These are phyloP conservation scores for Sesia apiformis DNA, from an alignment of 2,888 invertebrate species.

Conservation along the genomic window DNA sequence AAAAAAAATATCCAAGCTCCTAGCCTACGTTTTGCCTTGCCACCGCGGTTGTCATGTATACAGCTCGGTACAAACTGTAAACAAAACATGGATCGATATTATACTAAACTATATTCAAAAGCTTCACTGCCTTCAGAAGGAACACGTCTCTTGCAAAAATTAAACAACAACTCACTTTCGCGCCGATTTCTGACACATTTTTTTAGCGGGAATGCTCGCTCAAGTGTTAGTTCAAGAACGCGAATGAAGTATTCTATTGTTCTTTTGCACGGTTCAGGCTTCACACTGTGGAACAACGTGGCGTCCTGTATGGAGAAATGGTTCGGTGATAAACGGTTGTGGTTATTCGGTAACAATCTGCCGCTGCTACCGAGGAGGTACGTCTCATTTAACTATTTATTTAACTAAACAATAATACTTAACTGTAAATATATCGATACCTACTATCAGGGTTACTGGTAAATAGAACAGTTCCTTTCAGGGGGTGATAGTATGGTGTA, in stretches of 20 bases:
- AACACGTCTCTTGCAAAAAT: conserved; percentile 25
- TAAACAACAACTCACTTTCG: not conserved
- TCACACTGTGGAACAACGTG: conserved; percentile 65
- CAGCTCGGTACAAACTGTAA: conserved; percentile 64
- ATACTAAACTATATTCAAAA: conserved; percentile 43
- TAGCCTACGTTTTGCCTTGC: conserved; percentile 34
- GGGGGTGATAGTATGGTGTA: too few species aligned
- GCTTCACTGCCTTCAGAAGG: conserved; percentile 38
- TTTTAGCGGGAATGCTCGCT: conserved; percentile 49
- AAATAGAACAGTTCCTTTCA: too few species aligned
- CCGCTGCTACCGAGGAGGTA: conserved; percentile 89
- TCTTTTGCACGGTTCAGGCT: conserved; percentile 29
- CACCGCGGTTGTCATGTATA: conserved; percentile 70
- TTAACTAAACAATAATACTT: too few species aligned
- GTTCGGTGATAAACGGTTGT: conserved; percentile 92
- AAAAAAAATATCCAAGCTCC: conserved; percentile 4
- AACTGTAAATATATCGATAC: too few species aligned
- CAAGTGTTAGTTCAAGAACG: conserved; percentile 29
- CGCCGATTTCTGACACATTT: conserved; percentile 1
- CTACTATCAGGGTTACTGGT: too few species aligned
- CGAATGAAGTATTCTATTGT: conserved; percentile 49
- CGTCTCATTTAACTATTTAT: not conserved
- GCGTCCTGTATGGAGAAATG: conserved; percentile 90
- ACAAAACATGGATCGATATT: conserved; percentile 66
- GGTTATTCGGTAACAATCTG: conserved; percentile 93